Evolutionary conservation across 2,797 vertebrate genomes (phyloP).

Genomic region (Decapterus maruadsi): DNA sequence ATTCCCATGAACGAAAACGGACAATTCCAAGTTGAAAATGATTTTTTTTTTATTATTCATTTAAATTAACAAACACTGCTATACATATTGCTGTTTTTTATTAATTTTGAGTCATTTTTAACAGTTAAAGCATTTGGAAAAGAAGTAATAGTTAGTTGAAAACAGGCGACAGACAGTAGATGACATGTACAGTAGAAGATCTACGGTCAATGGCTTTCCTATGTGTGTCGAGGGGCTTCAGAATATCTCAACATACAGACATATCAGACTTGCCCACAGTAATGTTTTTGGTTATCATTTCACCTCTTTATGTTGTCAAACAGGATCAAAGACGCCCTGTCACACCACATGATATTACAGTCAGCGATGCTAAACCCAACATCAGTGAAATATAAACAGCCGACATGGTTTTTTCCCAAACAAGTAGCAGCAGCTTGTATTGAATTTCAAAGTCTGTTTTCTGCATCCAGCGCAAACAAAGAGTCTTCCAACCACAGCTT

Average conservation of each 20-base stretch:
- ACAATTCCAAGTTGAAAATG: conserved; percentile 74
- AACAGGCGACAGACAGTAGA: conserved; percentile 80
- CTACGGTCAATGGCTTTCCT: conserved; percentile 87
- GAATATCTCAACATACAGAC: conserved; percentile 70
- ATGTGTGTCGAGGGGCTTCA: conserved; percentile 77
- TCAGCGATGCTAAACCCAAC: conserved; percentile 47
- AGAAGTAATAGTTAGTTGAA: conserved; percentile 79
- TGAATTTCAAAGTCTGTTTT: conserved; percentile 73
- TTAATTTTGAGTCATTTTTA: conserved; percentile 85
- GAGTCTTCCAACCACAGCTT: conserved; percentile 63
- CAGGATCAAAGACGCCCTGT: conserved; percentile 35
- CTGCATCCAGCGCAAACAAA: conserved; percentile 79
- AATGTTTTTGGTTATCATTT: conserved; percentile 75
- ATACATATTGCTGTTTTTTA: conserved; percentile 91
- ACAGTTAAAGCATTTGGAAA: conserved; percentile 87
- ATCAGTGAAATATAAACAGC: conserved; percentile 52
- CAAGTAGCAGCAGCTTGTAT: conserved; percentile 73
- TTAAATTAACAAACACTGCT: conserved; percentile 91
- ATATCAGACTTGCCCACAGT: conserved; percentile 63
- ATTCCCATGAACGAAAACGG: conserved; percentile 41
- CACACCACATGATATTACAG: conserved; percentile 32
- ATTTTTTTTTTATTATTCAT: conserved; percentile 80
- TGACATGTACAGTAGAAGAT: conserved; percentile 85
- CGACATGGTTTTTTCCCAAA: conserved; percentile 56
- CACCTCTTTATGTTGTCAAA: conserved; percentile 34